Evolutionary conservation across 2,888 invertebrate genomes (phyloP).

Genomic region (Rhorus exstirpatorius): DNA sequence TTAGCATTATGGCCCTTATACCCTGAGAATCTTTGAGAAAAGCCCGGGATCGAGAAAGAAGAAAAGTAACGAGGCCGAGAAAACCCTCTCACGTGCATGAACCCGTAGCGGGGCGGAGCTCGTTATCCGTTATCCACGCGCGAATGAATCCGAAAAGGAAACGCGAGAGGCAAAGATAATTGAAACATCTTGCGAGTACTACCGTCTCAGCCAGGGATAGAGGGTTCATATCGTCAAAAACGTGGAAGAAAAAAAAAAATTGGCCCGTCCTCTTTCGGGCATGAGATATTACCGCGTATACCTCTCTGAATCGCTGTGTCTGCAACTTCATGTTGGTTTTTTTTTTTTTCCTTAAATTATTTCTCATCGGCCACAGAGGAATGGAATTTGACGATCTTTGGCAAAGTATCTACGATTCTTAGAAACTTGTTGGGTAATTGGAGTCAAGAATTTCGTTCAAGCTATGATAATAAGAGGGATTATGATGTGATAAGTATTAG

Average conservation of each 20-base stretch:
- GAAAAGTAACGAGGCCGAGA: slow-evolving; percentile 45
- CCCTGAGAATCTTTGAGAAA: slow-evolving; percentile 15
- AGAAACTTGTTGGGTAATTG: too few relatives aligned
- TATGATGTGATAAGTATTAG: too few relatives aligned
- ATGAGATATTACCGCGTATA: too few relatives aligned
- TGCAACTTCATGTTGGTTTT: too few relatives aligned
- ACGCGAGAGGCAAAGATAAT: slow-evolving; percentile 51
- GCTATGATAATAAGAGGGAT: too few relatives aligned
- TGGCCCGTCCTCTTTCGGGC: too few relatives aligned
- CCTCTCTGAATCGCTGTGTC: too few relatives aligned
- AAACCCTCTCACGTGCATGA: slow-evolving; percentile 9
- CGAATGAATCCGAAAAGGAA: slow-evolving; percentile 57
- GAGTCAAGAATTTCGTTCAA: too few relatives aligned
- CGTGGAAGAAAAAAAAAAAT: background rate
- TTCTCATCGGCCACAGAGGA: too few relatives aligned
- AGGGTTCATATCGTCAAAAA: slow-evolving; percentile 9
- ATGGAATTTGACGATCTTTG: too few relatives aligned
- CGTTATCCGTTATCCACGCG: slow-evolving; percentile 54
- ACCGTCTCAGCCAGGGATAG: background rate
- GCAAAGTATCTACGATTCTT: too few relatives aligned
- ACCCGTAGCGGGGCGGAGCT: slow-evolving; percentile 13
- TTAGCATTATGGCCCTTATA: slow-evolving; percentile 26
- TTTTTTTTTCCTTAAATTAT: too few relatives aligned
- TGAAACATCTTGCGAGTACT: slow-evolving; percentile 43
- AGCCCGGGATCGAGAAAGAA: slow-evolving; percentile 14